Evolutionary conservation across 2,888 invertebrate genomes (phyloP).

Genomic region (Drosophila cyrtoloma): DNA sequence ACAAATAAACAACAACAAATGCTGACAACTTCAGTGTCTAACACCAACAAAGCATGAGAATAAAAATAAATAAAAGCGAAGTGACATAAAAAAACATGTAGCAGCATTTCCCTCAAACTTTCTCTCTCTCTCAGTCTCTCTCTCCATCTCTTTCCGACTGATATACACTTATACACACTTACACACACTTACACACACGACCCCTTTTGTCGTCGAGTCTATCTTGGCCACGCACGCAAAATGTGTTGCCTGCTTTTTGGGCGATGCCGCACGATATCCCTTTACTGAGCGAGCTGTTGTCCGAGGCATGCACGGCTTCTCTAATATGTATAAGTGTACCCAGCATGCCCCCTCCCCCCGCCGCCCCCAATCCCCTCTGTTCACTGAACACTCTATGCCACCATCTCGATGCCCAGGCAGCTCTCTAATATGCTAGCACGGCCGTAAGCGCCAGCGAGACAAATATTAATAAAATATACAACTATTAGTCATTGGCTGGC

Average conservation of each 20-base stretch:
- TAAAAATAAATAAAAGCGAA: slow-evolving; percentile 73
- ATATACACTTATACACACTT: background rate
- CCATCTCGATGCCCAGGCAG: slow-evolving; percentile 15
- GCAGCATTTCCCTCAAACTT: slow-evolving; percentile 62
- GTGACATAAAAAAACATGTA: slow-evolving; percentile 77
- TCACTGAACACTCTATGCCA: slow-evolving; percentile 2
- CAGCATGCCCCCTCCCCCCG: background rate
- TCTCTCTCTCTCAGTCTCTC: background rate
- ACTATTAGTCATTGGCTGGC: slow-evolving; percentile 78
- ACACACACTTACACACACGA: background rate
- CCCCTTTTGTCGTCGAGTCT: slow-evolving; percentile 1
- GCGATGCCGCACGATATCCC: slow-evolving; percentile 43
- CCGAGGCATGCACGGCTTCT: slow-evolving; percentile 60
- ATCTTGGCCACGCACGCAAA: slow-evolving; percentile 76
- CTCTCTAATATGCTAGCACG: slow-evolving; percentile 39
- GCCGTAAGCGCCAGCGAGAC: slow-evolving; percentile 54
- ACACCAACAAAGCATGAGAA: slow-evolving; percentile 36
- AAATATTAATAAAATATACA: slow-evolving; percentile 82
- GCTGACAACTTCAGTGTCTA: slow-evolving; percentile 42
- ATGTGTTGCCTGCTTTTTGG: slow-evolving; percentile 71
- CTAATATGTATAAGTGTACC: slow-evolving; percentile 60
- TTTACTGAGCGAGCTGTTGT: slow-evolving; percentile 33
- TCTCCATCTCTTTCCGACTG: background rate
- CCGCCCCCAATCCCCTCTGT: background rate
- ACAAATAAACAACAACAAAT: slow-evolving; percentile 12